Conservation (phyloP, 2,888 invertebrate genomes). For the Cheilosia grossa region DNA sequence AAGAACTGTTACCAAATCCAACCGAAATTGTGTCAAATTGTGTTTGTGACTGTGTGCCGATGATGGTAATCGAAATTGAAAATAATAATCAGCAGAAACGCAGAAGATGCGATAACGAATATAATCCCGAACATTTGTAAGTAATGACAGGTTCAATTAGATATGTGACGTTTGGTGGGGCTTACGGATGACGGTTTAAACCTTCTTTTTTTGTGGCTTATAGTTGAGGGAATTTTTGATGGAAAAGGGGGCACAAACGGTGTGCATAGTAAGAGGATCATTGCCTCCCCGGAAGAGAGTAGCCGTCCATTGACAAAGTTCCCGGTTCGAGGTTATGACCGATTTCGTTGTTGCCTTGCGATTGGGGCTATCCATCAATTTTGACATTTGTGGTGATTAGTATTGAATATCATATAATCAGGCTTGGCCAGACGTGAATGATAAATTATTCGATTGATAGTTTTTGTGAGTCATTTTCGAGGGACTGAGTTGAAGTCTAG, state of each 20-base stretch:
- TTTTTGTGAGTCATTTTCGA: too few relatives aligned
- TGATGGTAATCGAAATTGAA: conserved; percentile 4
- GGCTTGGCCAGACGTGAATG: too few relatives aligned
- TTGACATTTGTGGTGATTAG: too few relatives aligned
- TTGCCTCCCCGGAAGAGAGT: conserved; percentile 9
- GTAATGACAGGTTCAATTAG: conserved; percentile 23
- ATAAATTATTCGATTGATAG: too few relatives aligned
- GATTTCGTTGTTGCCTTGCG: neutral
- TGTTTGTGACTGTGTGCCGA: conserved; percentile 10
- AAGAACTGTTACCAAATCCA: conserved; percentile 30
- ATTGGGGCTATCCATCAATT: too few relatives aligned
- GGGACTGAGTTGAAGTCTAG: too few relatives aligned
- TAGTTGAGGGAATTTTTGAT: neutral
- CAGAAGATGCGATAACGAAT: conserved; percentile 36
- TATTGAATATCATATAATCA: too few relatives aligned
- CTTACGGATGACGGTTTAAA: neutral
- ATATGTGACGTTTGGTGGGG: conserved; percentile 22
- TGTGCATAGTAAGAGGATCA: conserved; percentile 36
- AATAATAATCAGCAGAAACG: conserved; percentile 30
- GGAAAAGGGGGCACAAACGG: neutral
- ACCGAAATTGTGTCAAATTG: conserved; percentile 41
- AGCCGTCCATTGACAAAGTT: neutral
- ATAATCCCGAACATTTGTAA: conserved; percentile 46
- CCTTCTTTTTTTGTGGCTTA: neutral
- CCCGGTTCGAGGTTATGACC: conserved; percentile 14